Evolutionary conservation across 92 coral and sea anemone species (phyloP).

Genomic region (Palythoa grandis): DNA sequence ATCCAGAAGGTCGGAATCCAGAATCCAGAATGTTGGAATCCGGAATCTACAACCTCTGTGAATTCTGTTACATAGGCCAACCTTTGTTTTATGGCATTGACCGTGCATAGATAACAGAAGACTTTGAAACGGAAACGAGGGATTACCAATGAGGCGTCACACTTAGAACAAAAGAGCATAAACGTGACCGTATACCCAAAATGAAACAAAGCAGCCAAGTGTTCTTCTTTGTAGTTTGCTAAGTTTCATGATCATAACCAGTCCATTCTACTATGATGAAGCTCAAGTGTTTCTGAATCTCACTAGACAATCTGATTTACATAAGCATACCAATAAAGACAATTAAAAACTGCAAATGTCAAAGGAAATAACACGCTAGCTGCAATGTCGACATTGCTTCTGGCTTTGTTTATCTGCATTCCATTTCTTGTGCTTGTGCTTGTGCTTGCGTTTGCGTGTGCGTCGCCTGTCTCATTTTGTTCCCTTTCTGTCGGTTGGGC

Average conservation of each 20-base stretch:
- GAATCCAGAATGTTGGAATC: too few species aligned
- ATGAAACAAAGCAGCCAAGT: too few species aligned
- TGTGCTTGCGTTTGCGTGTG: not conserved
- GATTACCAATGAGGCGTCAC: too few species aligned
- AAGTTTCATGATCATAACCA: not conserved
- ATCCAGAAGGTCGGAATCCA: too few species aligned
- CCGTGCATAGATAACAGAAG: too few species aligned
- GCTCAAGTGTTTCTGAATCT: too few species aligned
- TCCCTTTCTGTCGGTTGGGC: not conserved
- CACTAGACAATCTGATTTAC: slow-evolving; percentile 14
- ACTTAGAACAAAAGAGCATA: too few species aligned
- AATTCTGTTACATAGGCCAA: too few species aligned
- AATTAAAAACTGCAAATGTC: slow-evolving; percentile 27
- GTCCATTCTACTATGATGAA: not conserved
- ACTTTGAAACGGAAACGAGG: too few species aligned
- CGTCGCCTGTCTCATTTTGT: not conserved
- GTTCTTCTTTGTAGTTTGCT: not conserved
- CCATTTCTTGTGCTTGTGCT: not conserved
- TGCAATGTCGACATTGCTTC: slow-evolving; percentile 32
- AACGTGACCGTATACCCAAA: too few species aligned
- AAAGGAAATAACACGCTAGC: slow-evolving; percentile 30
- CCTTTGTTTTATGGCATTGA: too few species aligned
- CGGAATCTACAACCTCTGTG: too few species aligned
- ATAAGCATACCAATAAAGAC: slow-evolving; percentile 35
- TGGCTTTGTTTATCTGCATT: not conserved